These are phyloP conservation scores for Perognathus longimembris DNA, from an alignment of 2,113 vertebrate species.

Conservation along the genomic window DNA sequence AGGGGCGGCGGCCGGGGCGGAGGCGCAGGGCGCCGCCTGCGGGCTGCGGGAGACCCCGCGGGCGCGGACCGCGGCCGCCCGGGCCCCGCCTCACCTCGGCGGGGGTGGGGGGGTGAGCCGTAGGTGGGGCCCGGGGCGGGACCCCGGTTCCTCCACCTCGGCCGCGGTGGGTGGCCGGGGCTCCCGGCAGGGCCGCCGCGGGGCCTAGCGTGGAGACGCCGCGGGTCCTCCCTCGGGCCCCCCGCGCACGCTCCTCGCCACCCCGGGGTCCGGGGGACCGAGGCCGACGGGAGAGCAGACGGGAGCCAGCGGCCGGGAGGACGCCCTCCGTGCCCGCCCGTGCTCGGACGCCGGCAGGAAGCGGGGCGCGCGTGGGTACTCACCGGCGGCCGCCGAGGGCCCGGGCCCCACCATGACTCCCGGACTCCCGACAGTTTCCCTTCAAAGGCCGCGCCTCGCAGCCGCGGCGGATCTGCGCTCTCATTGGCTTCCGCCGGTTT, in stretches of 20 bases:
- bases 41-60: neutral
- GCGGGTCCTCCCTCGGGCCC: no score
- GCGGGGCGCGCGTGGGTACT: neutral
- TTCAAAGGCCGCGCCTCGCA: conserved; percentile 37
- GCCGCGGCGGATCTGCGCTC: fast-evolving
- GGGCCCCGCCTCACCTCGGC: no score
- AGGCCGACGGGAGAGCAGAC: neutral
- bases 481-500: conserved; percentile 69
- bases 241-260: neutral
- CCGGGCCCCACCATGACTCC: neutral
- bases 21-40: no score
- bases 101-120: no score
- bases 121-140: neutral
- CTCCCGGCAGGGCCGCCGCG: neutral
- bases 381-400: conserved; percentile 33
- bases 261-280: neutral
- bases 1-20: neutral
- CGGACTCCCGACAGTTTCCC: neutral
- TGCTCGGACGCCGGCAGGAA: neutral
- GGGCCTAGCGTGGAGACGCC: neutral
- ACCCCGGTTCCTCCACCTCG: neutral
- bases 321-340: neutral
- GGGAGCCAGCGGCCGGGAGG: neutral
- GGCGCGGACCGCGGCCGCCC: no score
- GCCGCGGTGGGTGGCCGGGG: no score